These are phyloP conservation scores for Masticophis lateralis DNA, from an alignment of 2,797 vertebrate genomes.

Conservation along the genomic window DNA sequence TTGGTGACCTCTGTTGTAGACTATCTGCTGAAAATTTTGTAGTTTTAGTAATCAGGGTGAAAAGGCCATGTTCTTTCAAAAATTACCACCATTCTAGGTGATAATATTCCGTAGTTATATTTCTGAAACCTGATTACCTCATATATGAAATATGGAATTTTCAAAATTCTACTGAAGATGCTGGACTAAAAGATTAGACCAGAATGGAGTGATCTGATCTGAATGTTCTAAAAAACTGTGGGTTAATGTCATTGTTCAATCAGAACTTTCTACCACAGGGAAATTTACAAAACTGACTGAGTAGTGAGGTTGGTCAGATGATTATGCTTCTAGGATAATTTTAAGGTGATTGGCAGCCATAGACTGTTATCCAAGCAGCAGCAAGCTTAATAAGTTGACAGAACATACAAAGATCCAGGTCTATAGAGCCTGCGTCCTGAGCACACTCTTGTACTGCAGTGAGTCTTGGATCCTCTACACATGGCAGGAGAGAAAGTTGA, in stretches of 20 bases:
- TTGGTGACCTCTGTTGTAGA: neutral
- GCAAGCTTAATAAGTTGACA: no score
- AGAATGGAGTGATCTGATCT: neutral
- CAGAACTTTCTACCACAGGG: neutral
- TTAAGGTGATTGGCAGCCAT: neutral
- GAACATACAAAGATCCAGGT: no score
- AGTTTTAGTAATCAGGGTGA: neutral
- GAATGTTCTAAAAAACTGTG: neutral
- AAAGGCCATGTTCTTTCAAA: neutral
- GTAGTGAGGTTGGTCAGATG: no score
- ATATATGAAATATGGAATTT: neutral
- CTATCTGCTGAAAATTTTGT: neutral
- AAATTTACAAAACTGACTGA: neutral
- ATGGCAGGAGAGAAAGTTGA: no score
- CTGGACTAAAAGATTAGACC: neutral
- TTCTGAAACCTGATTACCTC: neutral
- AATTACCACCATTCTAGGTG: neutral
- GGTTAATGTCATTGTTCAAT: neutral
- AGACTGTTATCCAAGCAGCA: no score
- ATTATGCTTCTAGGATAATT: neutral
- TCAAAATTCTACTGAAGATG: neutral
- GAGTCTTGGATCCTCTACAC: no score
- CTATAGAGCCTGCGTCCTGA: no score
- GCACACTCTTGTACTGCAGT: no score
- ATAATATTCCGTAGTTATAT: neutral